Base-by-base conservation (phyloP, 2,888 invertebrate genomes). In the Standfussiana lucernea region DNA sequence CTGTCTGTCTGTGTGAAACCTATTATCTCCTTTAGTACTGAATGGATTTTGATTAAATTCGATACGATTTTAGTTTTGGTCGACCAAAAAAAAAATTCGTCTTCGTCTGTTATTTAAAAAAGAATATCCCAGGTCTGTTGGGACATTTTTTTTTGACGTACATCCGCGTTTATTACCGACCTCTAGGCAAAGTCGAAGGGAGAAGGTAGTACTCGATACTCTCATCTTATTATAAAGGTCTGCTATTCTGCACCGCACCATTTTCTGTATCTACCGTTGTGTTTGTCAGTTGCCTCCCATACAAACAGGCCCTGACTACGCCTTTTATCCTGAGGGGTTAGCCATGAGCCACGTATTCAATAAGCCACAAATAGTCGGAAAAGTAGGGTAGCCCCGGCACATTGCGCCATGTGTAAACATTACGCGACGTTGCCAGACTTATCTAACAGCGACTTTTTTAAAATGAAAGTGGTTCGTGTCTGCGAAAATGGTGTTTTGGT, bases 281-380 rank as follows among this genome's bases (percentile, higher is more conserved):
- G n/a, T 24, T 42, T 35, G 37, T 74, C n/a, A 24, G 24, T 45
- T 45, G 7, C 1, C 13, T n/a, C 28, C 24, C 15, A 15, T n/a
- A 28, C 24, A 56, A 3, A 42, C 11, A 15, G 13, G 5, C 40
- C 80, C 15, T 50, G n/a, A 61, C 35, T 28, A 13, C 11, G 56
- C 24, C 37, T 84, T 47, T 70, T 53, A 71, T 53, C 47, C 71
- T 2, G 28, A 66, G 79, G 79, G 59, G 37, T 56, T 24, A 53
- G 4, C 65, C 61, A 61, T 8, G 61, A 61, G 21, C 72, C 80
- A 79, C 80, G 80, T 84, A 72, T 79, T 72, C 66, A 84, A 79
- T 80, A 80, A 79, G 66, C 72, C 61, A 66, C 80, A 66, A 47
- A 84, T 79, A 79, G 53, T 56, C 21, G 71, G 53, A 45, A 84